These are phyloP conservation scores for Illadopsis cleaveri DNA, from an alignment of 2,113 vertebrate species.

Conservation along the genomic window DNA sequence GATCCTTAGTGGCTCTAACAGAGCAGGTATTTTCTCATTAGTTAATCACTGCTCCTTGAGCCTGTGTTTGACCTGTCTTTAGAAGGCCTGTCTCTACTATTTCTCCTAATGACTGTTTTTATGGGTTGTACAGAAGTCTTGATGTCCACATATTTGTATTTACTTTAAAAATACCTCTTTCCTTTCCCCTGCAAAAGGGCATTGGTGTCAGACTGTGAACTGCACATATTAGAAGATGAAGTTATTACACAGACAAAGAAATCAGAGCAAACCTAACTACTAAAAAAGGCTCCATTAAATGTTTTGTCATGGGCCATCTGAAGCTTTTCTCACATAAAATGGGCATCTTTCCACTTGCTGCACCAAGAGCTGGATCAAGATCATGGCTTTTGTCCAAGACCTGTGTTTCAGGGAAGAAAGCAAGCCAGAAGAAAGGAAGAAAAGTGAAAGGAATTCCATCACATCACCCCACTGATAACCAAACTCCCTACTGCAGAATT, in stretches of 20 bases:
- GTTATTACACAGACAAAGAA: neutral
- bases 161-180: neutral
- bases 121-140: neutral
- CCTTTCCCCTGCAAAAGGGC: neutral
- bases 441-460: neutral
- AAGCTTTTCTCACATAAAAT: neutral
- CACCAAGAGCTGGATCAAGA: neutral
- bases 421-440: neutral
- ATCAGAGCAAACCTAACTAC: neutral
- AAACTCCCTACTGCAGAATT: neutral
- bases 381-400: neutral
- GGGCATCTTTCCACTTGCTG: neutral
- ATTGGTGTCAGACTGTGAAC: neutral
- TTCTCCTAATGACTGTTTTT: neutral
- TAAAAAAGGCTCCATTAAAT: neutral
- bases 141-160: neutral
- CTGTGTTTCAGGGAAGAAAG: neutral
- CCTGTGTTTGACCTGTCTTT: neutral
- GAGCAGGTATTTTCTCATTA: neutral
- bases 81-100: neutral
- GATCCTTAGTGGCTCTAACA: neutral
- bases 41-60: neutral
- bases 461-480: neutral
- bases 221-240: neutral
- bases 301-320: neutral